These are phyloP conservation scores for Odontocerum albicorne DNA, from an alignment of 2,888 invertebrate genomes.

Conservation along the genomic window DNA sequence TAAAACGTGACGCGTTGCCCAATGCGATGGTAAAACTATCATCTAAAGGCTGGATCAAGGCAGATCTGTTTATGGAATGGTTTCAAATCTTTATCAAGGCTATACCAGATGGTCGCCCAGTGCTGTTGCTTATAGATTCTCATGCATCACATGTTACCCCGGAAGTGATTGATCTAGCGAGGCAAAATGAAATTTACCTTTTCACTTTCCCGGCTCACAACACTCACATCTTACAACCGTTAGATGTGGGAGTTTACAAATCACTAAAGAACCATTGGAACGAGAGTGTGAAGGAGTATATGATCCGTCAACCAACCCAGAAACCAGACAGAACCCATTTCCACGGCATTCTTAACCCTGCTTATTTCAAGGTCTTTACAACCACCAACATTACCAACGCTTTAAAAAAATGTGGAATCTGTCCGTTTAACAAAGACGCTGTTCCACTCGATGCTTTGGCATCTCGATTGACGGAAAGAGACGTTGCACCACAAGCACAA, in stretches of 20 bases:
- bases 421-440: neutral
- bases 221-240: constrained; percentile 16
- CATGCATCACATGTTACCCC: constrained; percentile 23
- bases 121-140: constrained; percentile 26
- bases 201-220: constrained; percentile 25
- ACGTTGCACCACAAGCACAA: neutral
- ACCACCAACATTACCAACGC: constrained; percentile 3
- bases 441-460: constrained; percentile 1
- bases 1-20: constrained; percentile 36
- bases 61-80: constrained; percentile 3
- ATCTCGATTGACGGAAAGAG: constrained; percentile 5
- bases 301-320: neutral
- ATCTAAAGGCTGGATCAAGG: constrained; percentile 37
- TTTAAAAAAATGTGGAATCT: neutral
- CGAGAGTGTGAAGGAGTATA: neutral
- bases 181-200: constrained; percentile 17
- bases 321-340: neutral
- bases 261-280: neutral
- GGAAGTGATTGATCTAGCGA: constrained; percentile 17
- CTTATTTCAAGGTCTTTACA: constrained; percentile 3
- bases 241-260: neutral
- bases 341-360: constrained; percentile 1
- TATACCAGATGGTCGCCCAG: constrained; percentile 19
- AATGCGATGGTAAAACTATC: constrained; percentile 37
- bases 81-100: neutral